Evolutionary conservation across 2,888 invertebrate genomes (phyloP).

Genomic region (Diachrysia chrysitis): DNA sequence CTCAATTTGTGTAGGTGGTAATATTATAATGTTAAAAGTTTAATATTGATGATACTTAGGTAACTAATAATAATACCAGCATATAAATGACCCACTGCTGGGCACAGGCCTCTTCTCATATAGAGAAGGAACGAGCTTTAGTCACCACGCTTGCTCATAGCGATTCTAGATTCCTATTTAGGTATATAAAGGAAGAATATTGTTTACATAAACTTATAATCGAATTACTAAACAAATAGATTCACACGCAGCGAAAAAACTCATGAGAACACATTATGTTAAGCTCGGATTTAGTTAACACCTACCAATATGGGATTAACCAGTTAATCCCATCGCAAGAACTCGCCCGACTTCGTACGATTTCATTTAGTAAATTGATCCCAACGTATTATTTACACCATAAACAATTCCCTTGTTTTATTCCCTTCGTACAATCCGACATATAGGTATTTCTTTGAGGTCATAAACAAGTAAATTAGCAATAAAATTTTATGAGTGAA

Average conservation of each 20-base stretch:
- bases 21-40: slow-evolving; percentile 55
- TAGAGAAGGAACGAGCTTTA: no score
- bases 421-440: slow-evolving; percentile 48
- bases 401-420: slow-evolving; percentile 48
- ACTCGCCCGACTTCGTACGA: slow-evolving; percentile 68
- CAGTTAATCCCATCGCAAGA: slow-evolving; percentile 66
- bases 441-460: slow-evolving; percentile 46
- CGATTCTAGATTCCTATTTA: no score
- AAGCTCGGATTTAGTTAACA: slow-evolving; percentile 74
- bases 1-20: slow-evolving; percentile 7
- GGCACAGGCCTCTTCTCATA: no score
- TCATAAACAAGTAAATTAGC: slow-evolving; percentile 68
- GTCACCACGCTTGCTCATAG: no score
- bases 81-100: no score
- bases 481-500: slow-evolving; percentile 75
- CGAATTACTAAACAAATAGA: slow-evolving; percentile 41
- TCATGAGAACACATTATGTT: slow-evolving; percentile 68
- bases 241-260: slow-evolving; percentile 52
- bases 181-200: slow-evolving; percentile 19
- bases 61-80: no score
- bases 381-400: slow-evolving; percentile 60
- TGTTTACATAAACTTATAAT: slow-evolving; percentile 31
- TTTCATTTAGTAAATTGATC: slow-evolving; percentile 66
- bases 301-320: slow-evolving; percentile 78
- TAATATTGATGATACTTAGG: slow-evolving; percentile 63